phyloP scores from a whole-genome alignment of 2,113 vertebrate genomes.

The Erythrolamprus reginae region DNA sequence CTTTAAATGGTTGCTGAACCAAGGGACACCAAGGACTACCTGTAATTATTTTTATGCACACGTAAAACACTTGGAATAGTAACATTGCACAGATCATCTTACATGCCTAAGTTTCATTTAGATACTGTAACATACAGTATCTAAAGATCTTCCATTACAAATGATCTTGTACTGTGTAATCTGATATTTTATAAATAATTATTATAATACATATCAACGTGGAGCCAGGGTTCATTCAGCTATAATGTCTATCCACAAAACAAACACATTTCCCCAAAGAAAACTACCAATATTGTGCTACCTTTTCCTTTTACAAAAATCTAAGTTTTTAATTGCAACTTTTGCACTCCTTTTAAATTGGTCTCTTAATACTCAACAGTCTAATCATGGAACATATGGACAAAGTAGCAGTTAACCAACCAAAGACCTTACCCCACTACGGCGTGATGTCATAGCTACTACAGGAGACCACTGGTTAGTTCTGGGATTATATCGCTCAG shows the following conservation, averaged over 20 bases:
- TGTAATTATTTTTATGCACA: not conserved
- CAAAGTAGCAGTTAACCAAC: not conserved
- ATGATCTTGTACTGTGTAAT: not conserved
- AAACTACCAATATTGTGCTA: not conserved
- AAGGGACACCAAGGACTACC: not conserved
- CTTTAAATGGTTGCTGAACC: not conserved
- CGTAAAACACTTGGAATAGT: not conserved
- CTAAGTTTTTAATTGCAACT: not conserved
- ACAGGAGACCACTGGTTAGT: conserved; percentile 99
- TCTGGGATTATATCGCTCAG: conserved; percentile 94
- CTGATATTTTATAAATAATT: not conserved
- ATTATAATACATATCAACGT: not conserved
- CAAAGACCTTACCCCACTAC: conserved; percentile 83
- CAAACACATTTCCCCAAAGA: not conserved
- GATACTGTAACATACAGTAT: not conserved
- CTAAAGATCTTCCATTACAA: not conserved
- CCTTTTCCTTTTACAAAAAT: not conserved
- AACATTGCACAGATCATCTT: not conserved
- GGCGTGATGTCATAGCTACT: conserved; percentile 96
- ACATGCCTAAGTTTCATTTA: not conserved
- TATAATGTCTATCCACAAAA: not conserved
- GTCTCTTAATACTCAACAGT: not conserved
- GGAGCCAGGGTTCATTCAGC: not conserved
- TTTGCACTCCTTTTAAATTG: not conserved
- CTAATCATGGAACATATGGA: not conserved